Evolutionary conservation across 2,888 invertebrate species (phyloP).

Genomic region (Troides helena): DNA sequence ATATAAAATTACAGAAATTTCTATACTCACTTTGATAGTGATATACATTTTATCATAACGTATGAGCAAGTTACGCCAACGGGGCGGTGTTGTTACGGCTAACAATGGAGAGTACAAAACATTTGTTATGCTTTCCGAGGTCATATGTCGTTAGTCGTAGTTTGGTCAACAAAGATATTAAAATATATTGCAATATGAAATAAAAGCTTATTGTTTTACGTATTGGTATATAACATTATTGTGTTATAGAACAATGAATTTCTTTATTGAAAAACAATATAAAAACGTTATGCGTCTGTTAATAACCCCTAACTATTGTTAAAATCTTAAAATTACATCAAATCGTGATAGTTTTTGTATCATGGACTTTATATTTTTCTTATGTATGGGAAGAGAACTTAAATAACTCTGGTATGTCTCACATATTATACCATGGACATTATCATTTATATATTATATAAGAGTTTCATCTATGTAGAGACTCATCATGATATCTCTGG

Average conservation of each 20-base stretch:
- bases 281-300: too few relatives aligned
- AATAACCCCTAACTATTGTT: too few relatives aligned
- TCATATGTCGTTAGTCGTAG: not conserved
- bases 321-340: too few relatives aligned
- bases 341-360: too few relatives aligned
- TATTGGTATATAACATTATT: not conserved
- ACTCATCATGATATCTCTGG: too few relatives aligned
- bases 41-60: not conserved
- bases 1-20: not conserved
- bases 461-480: too few relatives aligned
- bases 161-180: not conserved
- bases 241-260: not conserved
- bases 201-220: not conserved
- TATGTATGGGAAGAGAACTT: too few relatives aligned
- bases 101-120: not conserved
- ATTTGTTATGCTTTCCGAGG: not conserved
- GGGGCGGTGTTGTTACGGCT: not conserved
- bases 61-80: conserved; percentile 1
- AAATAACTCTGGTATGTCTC: too few relatives aligned
- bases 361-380: too few relatives aligned
- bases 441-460: too few relatives aligned
- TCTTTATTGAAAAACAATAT: too few relatives aligned
- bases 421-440: too few relatives aligned
- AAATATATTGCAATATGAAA: not conserved
- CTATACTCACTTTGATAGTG: not conserved